Evolutionary conservation across 1,140 invertebrate species (phyloP).

Genomic region (Bombyx mori): ASM3026992v2 NC_085118.1:10798501-10799000

Average conservation of each 20-base stretch:
- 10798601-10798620: conserved; percentile 52
- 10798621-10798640: conserved; percentile 60
- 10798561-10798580: conserved; percentile 37
- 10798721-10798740: conserved; percentile 49
- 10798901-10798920: too few relatives aligned
- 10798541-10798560: conserved; percentile 30
- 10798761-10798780: conserved; percentile 25
- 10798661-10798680: conserved; percentile 16
- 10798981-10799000: too few relatives aligned
- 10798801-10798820: too few relatives aligned
- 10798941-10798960: too few relatives aligned
- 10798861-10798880: too few relatives aligned
- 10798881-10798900: too few relatives aligned
- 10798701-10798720: conserved; percentile 50
- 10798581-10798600: conserved; percentile 26
- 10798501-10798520: not conserved
- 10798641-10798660: conserved; percentile 48
- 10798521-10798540: conserved; percentile 17
- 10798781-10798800: too few relatives aligned
- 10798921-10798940: too few relatives aligned
- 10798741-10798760: conserved; percentile 28
- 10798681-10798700: conserved; percentile 18
- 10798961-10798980: too few relatives aligned
- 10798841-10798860: too few relatives aligned
- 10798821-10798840: too few relatives aligned